These are phyloP conservation scores for Crotalus helleri DNA, from an alignment of 2,113 vertebrate genomes.

Conservation along the genomic window DNA sequence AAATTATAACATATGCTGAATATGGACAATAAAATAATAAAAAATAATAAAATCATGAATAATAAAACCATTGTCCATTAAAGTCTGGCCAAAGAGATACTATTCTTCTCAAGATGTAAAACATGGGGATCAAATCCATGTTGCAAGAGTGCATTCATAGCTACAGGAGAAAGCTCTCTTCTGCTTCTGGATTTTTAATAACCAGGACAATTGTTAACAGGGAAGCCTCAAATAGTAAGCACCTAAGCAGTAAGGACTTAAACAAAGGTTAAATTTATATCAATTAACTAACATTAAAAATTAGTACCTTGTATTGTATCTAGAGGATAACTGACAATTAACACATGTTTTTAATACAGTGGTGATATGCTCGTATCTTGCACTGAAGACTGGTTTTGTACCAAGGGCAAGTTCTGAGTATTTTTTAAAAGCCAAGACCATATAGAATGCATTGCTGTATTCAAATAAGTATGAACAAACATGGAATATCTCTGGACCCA, in stretches of 20 bases:
- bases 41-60: not conserved
- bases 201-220: not conserved
- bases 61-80: not conserved
- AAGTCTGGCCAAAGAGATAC: not conserved
- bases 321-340: not conserved
- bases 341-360: not conserved
- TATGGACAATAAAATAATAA: not conserved
- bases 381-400: not conserved
- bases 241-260: not conserved
- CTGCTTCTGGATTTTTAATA: not conserved
- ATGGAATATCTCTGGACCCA: not conserved
- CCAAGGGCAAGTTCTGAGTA: not conserved
- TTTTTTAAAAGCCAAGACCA: not conserved
- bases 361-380: not conserved
- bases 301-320: not conserved
- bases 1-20: not conserved
- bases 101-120: not conserved
- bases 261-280: not conserved
- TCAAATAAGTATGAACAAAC: not conserved
- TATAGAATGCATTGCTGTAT: not conserved
- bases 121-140: not conserved
- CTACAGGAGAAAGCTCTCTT: not conserved
- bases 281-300: not conserved
- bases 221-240: not conserved
- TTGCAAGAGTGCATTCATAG: not conserved